A percentile compares a stretch with the other conserved stretches of the same genome.
Evolutionary conservation across 1,140 invertebrate genomes (phyloP).

Genomic region (Hydropsyche tenuis): DNA sequence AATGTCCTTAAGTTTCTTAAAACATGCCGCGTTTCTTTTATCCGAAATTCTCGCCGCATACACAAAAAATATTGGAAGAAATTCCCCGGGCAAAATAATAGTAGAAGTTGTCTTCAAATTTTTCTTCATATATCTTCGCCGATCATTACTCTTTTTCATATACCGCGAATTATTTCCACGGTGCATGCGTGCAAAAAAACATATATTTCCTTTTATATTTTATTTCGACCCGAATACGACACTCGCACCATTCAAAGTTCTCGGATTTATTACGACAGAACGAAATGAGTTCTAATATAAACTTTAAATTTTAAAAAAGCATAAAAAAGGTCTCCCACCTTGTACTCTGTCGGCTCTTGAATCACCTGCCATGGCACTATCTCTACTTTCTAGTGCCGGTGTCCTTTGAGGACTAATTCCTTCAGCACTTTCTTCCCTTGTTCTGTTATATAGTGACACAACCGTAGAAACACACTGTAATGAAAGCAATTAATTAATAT

Average conservation of each 20-base stretch:
- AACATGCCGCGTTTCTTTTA: slow-evolving; percentile 26
- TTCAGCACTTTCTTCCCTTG: slow-evolving; percentile 76
- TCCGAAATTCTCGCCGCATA: slow-evolving; percentile 28
- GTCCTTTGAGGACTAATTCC: slow-evolving; percentile 69
- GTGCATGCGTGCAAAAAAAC: slow-evolving; percentile 8
- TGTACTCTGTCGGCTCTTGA: slow-evolving; percentile 66
- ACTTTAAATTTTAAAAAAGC: slow-evolving; percentile 10
- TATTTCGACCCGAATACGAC: neutral
- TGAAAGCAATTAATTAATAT: slow-evolving; percentile 16
- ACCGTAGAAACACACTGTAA: slow-evolving; percentile 72
- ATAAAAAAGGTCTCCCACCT: slow-evolving; percentile 57
- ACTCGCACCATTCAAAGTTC: neutral
- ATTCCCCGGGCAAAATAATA: slow-evolving; percentile 28
- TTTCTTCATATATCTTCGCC: slow-evolving; percentile 28
- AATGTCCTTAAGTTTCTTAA: slow-evolving; percentile 37
- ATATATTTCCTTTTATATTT: neutral
- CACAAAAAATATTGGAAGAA: slow-evolving; percentile 29
- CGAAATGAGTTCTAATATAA: no score
- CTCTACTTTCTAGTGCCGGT: slow-evolving; percentile 69
- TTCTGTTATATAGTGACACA: slow-evolving; percentile 74
- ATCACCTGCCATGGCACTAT: slow-evolving; percentile 59
- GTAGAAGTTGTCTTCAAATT: slow-evolving; percentile 30
- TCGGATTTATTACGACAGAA: neutral
- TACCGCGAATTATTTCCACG: slow-evolving; percentile 18
- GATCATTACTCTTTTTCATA: slow-evolving; percentile 22